Conservation (phyloP, 2,113 vertebrate genomes). For the Sceloporus undulatus region DNA sequence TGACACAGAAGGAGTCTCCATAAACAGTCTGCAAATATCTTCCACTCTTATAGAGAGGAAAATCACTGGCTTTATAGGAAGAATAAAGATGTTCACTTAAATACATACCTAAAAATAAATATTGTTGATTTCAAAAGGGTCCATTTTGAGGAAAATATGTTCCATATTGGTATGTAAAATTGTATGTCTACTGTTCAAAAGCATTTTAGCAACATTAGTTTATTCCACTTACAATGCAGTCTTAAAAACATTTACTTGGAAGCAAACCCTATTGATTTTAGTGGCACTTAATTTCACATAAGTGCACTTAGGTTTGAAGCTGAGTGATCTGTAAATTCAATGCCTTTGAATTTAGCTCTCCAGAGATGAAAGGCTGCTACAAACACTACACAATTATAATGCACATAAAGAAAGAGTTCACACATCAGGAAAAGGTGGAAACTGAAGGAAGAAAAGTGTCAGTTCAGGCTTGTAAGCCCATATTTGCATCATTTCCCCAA, state of each 20-base stretch:
- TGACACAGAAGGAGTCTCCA: background rate
- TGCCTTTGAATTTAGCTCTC: constrained; percentile 14
- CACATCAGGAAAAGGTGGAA: background rate
- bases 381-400: constrained; percentile 10
- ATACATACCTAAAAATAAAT: constrained; percentile 13
- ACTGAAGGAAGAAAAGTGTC: background rate
- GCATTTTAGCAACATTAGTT: background rate
- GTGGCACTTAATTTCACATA: constrained; percentile 5
- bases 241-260: constrained; percentile 3
- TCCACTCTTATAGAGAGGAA: background rate
- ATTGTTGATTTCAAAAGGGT: background rate
- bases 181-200: background rate
- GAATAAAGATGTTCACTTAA: background rate
- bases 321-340: background rate
- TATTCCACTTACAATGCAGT: background rate
- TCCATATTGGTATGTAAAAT: background rate
- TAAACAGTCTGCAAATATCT: background rate
- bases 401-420: background rate
- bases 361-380: background rate
- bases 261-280: constrained; percentile 23
- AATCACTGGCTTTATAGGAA: background rate
- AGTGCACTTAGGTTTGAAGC: constrained; percentile 1
- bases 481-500: background rate
- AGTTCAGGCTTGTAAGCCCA: background rate
- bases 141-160: background rate